Percentiles rank a stretch among this genome's conserved stretches.
These are phyloP conservation scores for Craterocephalus amniculus DNA, from an alignment of 2,797 vertebrate species.

Conservation along the genomic window DNA sequence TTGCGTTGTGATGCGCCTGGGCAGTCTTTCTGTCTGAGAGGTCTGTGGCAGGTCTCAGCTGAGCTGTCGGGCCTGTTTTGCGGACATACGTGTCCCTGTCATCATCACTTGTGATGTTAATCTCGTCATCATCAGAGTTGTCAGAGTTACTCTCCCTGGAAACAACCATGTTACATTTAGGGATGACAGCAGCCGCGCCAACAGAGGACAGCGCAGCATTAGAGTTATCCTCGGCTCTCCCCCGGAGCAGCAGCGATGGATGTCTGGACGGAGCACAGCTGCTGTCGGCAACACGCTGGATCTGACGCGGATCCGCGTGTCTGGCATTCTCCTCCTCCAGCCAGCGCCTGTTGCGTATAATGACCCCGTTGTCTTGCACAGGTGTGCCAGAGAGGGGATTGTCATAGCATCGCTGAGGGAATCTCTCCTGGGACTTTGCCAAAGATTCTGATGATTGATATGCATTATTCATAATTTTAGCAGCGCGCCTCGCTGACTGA, in stretches of 20 bases:
- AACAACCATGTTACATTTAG: constrained; percentile 34
- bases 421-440: constrained; percentile 73
- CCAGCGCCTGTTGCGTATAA: constrained; percentile 82
- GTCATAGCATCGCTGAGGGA: constrained; percentile 66
- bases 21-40: constrained; percentile 28
- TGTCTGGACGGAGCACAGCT: constrained; percentile 69
- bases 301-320: constrained; percentile 70
- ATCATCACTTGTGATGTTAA: constrained; percentile 87
- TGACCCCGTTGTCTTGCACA: constrained; percentile 80
- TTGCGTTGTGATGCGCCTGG: constrained; percentile 15
- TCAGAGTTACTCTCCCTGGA: constrained; percentile 62
- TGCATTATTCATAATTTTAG: constrained; percentile 73
- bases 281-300: constrained; percentile 67
- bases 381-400: constrained; percentile 72
- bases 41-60: constrained; percentile 48
- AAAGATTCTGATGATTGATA: constrained; percentile 72
- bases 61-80: constrained; percentile 28
- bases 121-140: constrained; percentile 85
- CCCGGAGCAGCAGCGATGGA: constrained; percentile 60
- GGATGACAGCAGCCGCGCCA: constrained; percentile 38
- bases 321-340: constrained; percentile 74
- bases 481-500: constrained; percentile 57
- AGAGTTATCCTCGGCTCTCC: constrained; percentile 57
- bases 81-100: constrained; percentile 58
- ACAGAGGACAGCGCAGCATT: constrained; percentile 44